A percentile compares a stretch with the other conserved stretches of the same genome.
Conservation (phyloP, 2,113 vertebrate species). For the Delphinapterus leucas region DNA sequence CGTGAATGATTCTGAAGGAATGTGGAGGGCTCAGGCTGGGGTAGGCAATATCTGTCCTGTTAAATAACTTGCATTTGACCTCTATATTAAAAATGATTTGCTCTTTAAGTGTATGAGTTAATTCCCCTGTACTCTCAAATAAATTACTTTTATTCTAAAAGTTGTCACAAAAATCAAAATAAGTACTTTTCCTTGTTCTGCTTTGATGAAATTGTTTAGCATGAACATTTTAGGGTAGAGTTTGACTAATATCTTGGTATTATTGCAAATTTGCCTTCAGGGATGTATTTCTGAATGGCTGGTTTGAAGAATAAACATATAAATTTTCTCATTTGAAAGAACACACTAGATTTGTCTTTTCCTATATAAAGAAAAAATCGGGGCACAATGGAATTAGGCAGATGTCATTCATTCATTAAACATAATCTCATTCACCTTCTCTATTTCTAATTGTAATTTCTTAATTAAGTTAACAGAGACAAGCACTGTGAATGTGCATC, state of each 20-base stretch:
- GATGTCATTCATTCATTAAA: slow-evolving; percentile 29
- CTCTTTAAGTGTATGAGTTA: background rate
- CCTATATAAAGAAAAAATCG: background rate
- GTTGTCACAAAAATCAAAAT: slow-evolving; percentile 12
- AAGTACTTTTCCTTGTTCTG: background rate
- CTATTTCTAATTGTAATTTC: slow-evolving; percentile 58
- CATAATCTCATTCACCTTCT: background rate
- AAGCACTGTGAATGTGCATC: slow-evolving; percentile 47
- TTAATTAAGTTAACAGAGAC: slow-evolving; percentile 72
- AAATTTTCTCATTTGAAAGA: slow-evolving; percentile 20
- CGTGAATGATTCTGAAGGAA: background rate
- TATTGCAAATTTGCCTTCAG: background rate
- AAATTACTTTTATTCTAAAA: background rate
- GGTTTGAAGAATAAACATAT: background rate
- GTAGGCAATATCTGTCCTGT: fast-evolving
- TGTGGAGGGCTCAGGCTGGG: too few species aligned
- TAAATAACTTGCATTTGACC: background rate
- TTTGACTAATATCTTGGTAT: slow-evolving; percentile 37
- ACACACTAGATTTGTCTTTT: background rate
- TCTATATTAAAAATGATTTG: background rate
- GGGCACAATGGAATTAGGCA: background rate
- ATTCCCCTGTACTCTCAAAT: background rate
- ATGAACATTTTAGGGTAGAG: background rate
- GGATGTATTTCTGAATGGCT: background rate
- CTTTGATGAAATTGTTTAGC: background rate